Evolutionary conservation across 2,888 invertebrate genomes (phyloP).

Genomic region (Caradrina clavipalpis): DNA sequence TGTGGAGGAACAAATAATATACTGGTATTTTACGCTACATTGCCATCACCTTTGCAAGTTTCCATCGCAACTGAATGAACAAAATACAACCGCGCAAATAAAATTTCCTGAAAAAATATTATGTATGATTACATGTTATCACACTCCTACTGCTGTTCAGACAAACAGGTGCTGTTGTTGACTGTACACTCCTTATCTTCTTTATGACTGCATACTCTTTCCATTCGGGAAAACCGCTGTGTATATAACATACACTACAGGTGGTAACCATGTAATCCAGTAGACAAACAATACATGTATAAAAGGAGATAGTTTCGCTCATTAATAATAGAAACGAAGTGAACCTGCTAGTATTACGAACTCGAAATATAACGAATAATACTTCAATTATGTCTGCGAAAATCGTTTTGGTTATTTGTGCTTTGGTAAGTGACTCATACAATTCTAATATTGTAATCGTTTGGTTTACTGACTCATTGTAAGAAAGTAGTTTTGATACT

Average conservation of each 20-base stretch:
- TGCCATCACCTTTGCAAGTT: background rate
- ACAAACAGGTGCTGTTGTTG: constrained; percentile 59
- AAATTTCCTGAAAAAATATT: constrained; percentile 31
- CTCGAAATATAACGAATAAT: constrained; percentile 67
- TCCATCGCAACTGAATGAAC: constrained; percentile 31
- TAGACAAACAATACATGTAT: constrained; percentile 78
- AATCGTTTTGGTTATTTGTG: constrained; percentile 76
- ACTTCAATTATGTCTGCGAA: constrained; percentile 81
- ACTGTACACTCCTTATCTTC: constrained; percentile 76
- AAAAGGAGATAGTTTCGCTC: constrained; percentile 71
- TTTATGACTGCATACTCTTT: constrained; percentile 71
- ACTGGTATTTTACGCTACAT: background rate
- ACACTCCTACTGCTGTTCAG: constrained; percentile 38
- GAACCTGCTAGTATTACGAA: constrained; percentile 62
- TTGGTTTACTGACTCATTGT: constrained; percentile 2
- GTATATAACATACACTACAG: constrained; percentile 66
- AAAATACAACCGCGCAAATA: constrained; percentile 35
- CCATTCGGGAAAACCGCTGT: constrained; percentile 82
- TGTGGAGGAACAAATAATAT: too few species aligned
- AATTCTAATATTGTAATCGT: constrained; percentile 15
- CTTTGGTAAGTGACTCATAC: constrained; percentile 78
- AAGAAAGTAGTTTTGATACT: background rate
- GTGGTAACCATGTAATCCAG: constrained; percentile 71
- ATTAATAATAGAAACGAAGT: constrained; percentile 67
- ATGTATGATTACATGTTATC: constrained; percentile 28